Base-by-base conservation (phyloP, 2,888 invertebrate genomes). In the Epinotia brunnichana region DNA sequence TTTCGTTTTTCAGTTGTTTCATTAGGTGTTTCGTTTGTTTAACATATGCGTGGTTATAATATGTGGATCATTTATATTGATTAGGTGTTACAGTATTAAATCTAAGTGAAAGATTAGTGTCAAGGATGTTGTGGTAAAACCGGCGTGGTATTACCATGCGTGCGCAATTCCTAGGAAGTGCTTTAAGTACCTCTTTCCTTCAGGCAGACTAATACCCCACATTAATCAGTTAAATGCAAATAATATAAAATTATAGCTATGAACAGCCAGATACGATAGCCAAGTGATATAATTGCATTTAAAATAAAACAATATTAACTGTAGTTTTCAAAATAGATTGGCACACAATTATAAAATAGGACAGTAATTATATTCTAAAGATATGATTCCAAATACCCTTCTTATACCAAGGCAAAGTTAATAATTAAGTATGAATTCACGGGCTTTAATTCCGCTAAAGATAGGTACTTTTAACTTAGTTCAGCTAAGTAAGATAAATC, bases 51-150 rank as follows among this genome's bases (percentile, higher is more conserved):
- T 48, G 48, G 48, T 62, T 35, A 39, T 35, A 35, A 35, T 35
- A 35, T 21, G 56, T 61, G 61, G 39, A 39, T 44, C 21, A 62
- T 61, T 10, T 35, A 17, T 51, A 35, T 67, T 35, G 44, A 44
- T 61, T 67, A 21, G 41, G 61, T 54, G 19, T 70, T 19, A 44
- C 29, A 57, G n/a, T 53, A 29, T 66, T 71, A 21, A 35, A 62
- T 5, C 44, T 15, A 15, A 21, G 54, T 63, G 44, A 48, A 53
- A 53, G 56, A 72, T 72, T 72, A 68, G 61, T 72, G 72, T 72
- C 72, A 72, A 72, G 72, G 72, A 54, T 67, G 72, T 72, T 72
- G 56, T 72, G 67, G 61, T 51, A 64, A 48, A 72, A 44, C 61
- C 67, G 44, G 66, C 66, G 67, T 72, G 48, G 15, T 66, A 48